Base-by-base conservation (phyloP, 1,140 invertebrate genomes). In the Drosophila athabasca region DNA sequence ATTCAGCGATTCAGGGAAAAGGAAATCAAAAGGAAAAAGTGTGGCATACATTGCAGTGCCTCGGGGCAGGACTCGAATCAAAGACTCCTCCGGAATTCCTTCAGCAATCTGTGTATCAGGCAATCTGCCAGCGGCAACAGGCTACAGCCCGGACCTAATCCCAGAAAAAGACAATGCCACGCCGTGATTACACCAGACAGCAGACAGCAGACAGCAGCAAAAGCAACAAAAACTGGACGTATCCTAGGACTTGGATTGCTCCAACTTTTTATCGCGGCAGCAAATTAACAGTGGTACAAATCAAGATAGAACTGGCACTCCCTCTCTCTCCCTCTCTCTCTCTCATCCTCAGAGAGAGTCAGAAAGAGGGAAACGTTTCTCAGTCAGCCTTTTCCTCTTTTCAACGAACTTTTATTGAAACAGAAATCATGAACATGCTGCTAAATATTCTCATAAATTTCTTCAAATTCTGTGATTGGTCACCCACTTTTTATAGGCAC, bases 31-130 rank as follows among this genome's bases (percentile, higher is more conserved):
- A 24, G 9, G 15, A 19, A 19, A 53, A 13, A 46, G 19, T 59
- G 29, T 59, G 15, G 57, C 44, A 48, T 59, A 44, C 41, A 57
- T 45, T 44, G 54, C 54, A 57, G 41, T 8, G 54, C 54, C 24
- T 57, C 24, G 43, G 6, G 26, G 26, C 6, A 7, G 29, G 29
- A 19, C 29, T 7, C 3, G 39, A 53, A 53, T 53, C 51, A 53
- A 53, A 53, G 51, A 39, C 19, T 15, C 17, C 31, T 22, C 31
- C 51, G 51, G 22, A 26, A 53, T 39, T 39, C 35, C 35, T 39
- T 24, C 7, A 45, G 49, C 43, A 65, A 65, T 74, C 58, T 74
- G 60, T 73, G 58, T 39, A 39, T 39, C 35, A 4, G 11, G 9
- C 35, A 39, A 39, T 39, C 35, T 39, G 9, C 3, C 9, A 39